These are phyloP conservation scores for Rhynchomys soricoides DNA, from an alignment of 2,113 vertebrate species.

Conservation along the genomic window DNA sequence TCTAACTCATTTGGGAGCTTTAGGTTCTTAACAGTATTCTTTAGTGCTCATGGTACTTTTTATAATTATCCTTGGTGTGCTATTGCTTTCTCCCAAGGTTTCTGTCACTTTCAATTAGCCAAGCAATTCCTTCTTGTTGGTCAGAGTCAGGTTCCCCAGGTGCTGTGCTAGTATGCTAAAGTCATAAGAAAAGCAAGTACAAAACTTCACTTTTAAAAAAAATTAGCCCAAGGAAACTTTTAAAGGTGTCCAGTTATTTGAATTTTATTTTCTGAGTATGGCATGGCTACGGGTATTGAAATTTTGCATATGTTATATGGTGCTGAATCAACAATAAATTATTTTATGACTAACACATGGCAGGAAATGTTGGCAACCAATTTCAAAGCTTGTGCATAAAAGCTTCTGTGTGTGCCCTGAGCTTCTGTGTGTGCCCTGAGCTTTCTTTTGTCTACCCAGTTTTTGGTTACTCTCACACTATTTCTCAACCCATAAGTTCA, in stretches of 20 bases:
- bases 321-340: slow-evolving; percentile 29
- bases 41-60: slow-evolving; percentile 69
- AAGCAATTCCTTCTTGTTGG: slow-evolving; percentile 77
- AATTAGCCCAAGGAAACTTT: slow-evolving; percentile 54
- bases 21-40: slow-evolving; percentile 67
- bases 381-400: slow-evolving; percentile 38
- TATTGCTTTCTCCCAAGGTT: slow-evolving; percentile 74
- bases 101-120: slow-evolving; percentile 78
- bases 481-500: neutral
- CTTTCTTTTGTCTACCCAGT: neutral
- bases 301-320: neutral
- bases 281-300: slow-evolving; percentile 4
- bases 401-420: neutral
- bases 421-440: neutral
- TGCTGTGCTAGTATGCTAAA: slow-evolving; percentile 62
- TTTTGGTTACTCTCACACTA: slow-evolving; percentile 1
- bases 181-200: slow-evolving; percentile 67
- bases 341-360: slow-evolving; percentile 30
- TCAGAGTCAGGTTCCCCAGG: slow-evolving; percentile 64
- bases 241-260: slow-evolving; percentile 36
- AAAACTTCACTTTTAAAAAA: slow-evolving; percentile 23
- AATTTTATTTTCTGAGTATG: slow-evolving; percentile 49
- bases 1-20: slow-evolving; percentile 67
- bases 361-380: neutral
- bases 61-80: slow-evolving; percentile 75